Conservation (phyloP, 2,113 vertebrate genomes). For the Bubo bubo region DNA sequence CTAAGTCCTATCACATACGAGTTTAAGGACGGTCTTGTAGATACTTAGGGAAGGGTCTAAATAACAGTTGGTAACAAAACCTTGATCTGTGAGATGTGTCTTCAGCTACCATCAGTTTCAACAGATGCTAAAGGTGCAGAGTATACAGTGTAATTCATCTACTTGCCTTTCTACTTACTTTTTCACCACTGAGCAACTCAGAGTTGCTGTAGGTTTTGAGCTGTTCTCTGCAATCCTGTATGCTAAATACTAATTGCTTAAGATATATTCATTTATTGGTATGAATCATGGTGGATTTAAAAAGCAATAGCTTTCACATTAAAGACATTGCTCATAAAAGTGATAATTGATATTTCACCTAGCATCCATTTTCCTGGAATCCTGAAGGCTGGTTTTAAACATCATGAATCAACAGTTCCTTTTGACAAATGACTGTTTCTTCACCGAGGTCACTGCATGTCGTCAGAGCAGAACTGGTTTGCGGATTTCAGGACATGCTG, state of each 20-base stretch:
- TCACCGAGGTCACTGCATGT: not conserved
- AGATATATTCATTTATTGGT: not conserved
- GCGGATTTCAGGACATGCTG: not conserved
- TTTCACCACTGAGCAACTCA: not conserved
- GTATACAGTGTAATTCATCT: not conserved
- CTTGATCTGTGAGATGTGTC: not conserved
- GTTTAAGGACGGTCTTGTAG: not conserved
- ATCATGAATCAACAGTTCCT: not conserved
- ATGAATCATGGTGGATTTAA: not conserved
- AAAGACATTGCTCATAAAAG: not conserved
- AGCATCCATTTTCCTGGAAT: conserved; percentile 6
- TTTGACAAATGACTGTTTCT: not conserved
- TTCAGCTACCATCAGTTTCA: not conserved
- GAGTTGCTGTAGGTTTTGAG: not conserved
- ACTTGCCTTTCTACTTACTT: not conserved
- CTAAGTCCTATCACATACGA: not conserved
- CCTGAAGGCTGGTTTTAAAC: not conserved
- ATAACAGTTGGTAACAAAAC: not conserved
- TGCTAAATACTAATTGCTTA: not conserved
- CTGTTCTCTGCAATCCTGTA: not conserved
- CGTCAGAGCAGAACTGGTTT: not conserved
- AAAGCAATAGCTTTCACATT: not conserved
- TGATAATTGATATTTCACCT: not conserved
- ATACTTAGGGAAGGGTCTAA: not conserved
- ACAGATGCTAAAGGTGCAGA: not conserved